Evolutionary conservation across 2,797 vertebrate genomes (phyloP), one percentile per base, ranked within the genome.

Genomic region (Helostoma temminkii): DNA sequence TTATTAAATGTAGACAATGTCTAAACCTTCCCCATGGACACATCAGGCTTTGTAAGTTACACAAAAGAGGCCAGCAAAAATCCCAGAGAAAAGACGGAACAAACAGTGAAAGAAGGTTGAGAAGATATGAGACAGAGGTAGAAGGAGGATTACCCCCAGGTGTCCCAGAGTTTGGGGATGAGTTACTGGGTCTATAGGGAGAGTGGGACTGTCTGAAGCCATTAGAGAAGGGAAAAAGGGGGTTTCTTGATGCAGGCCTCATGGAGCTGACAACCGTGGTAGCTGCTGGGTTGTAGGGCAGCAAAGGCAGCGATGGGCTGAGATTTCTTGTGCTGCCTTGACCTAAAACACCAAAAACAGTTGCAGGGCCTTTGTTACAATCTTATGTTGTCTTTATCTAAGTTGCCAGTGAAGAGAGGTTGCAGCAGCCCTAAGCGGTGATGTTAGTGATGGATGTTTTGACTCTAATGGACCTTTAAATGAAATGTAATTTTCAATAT

Each of bases 301-400:
- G 85, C 68, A 85, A 60, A 55, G 85, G 76, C 78, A 84, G 65
- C 1, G 70, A 71, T 8, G 89, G 81, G 32, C 52, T 80, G 6
- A 64, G n/a, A 30, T 67, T 81, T 84, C 74, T 89, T 61, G 70
- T 77, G 76, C 63, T 83, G 76, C 58, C 74, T 81, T 74, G 82
- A 89, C 92, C 93, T 94, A 86, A 72, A 85, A 89, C 65, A 91
- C 39, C 48, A 92, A 80, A 89, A 78, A 93, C 78, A 93, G 82
- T 54, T 71, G 81, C 39, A 84, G 32, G 49, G 16, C 46, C 57
- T 42, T 19, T 6, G 66, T 86, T 81, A 84, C 52, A 62, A 36
- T 63, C 9, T 25, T 49, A 49, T 42, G 22, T 55, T 1, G 8
- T 39, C 45, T 74, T 62, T 74, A 70, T 82, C 42, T 55, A 16